phyloP scores from a whole-genome alignment of 2,113 vertebrate genomes.

The Burhinus oedicnemus region DNA sequence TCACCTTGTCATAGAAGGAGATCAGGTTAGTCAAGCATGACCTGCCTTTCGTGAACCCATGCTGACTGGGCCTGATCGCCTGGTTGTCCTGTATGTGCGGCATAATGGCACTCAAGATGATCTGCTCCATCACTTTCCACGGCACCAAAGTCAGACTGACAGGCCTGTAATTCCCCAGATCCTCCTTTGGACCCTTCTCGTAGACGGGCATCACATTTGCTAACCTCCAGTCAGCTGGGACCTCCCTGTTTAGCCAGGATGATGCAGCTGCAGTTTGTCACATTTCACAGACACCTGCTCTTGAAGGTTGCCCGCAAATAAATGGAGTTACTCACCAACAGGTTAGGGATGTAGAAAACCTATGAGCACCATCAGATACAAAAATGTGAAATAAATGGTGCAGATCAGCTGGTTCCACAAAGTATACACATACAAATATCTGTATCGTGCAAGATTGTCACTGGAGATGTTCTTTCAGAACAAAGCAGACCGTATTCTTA shows the following conservation, averaged over 20 bases:
- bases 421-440: not conserved
- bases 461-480: not conserved
- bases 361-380: not conserved
- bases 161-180: not conserved
- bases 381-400: not conserved
- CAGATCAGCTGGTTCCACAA: not conserved
- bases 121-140: too few species aligned
- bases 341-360: not conserved
- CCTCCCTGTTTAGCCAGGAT: not conserved
- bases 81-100: too few species aligned
- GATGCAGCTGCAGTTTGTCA: not conserved
- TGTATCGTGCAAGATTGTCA: accelerated
- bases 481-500: not conserved
- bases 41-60: too few species aligned
- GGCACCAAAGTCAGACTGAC: not conserved
- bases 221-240: not conserved
- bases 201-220: not conserved
- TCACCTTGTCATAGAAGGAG: too few species aligned
- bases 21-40: too few species aligned
- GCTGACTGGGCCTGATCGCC: too few species aligned
- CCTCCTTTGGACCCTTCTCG: not conserved
- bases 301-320: not conserved
- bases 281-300: not conserved
- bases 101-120: too few species aligned
- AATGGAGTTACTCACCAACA: not conserved